Percentiles rank a stretch among this genome's conserved stretches.
phyloP scores from a whole-genome alignment of 2,113 vertebrate species.

The Eurypyga helias region DNA sequence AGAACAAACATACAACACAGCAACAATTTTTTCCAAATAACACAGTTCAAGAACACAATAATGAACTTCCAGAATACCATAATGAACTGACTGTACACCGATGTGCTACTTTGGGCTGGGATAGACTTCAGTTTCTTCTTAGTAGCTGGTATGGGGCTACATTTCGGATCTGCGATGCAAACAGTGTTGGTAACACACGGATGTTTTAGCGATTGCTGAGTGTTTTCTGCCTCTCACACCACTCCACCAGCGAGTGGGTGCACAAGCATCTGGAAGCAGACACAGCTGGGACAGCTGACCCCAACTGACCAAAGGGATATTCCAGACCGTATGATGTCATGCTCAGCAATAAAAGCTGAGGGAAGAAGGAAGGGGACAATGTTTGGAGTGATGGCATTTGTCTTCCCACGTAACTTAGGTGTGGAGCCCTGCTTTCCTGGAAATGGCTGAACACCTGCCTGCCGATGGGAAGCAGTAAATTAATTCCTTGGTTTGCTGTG shows the following conservation, averaged over 20 bases:
- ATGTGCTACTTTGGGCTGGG: not conserved
- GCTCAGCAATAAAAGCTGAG: not conserved
- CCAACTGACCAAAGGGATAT: not conserved
- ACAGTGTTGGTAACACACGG: not conserved
- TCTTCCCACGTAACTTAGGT: not conserved
- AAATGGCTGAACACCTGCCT: not conserved
- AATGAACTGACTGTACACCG: not conserved
- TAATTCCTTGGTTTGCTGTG: not conserved
- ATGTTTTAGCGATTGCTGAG: not conserved
- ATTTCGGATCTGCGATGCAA: not conserved
- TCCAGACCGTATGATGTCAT: not conserved
- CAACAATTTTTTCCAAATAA: not conserved
- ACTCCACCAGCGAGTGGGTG: not conserved
- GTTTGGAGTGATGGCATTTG: not conserved
- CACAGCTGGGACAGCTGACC: not conserved
- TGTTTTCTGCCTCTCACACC: not conserved
- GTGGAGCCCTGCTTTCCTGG: too few species aligned
- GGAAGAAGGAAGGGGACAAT: not conserved
- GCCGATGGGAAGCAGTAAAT: not conserved
- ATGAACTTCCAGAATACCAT: not conserved
- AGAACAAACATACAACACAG: not conserved
- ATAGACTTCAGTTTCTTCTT: not conserved
- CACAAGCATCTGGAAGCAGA: accelerated
- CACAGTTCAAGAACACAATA: not conserved
- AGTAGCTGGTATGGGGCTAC: not conserved